Evolutionary conservation across 2,113 vertebrate species (phyloP), one percentile per base, ranked within the genome.

Genomic region (Dinomys branickii): DNA sequence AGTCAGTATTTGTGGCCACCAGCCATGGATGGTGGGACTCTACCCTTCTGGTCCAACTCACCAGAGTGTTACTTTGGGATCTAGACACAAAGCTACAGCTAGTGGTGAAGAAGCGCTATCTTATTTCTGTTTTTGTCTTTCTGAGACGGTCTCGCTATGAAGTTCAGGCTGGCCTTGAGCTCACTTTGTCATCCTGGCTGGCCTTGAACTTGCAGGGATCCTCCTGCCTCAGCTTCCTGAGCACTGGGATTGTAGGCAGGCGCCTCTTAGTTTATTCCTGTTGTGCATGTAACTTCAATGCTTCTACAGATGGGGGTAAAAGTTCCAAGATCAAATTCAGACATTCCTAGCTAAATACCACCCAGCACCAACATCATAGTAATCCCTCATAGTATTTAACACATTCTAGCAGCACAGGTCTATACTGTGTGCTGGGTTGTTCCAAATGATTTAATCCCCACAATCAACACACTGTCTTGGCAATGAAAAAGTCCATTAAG

Each of bases 401-500:
- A 80, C 38, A 56, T 61, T 90, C 69, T 81, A 73, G 13, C 44
- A 61, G n/a, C 75, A 91, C 93, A 24, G 5, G 7, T 59, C 71
- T 88, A 20, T 84, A 16, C 16, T 83, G n/a, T 90, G 47, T 81
- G 16, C 3, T 84, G 87, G 58, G n/a, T 5, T 84, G 38, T 88
- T 82, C 4, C 47, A 84, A 47, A 11, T 88, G n/a, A 81, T 73
- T 94, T 84, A 90, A 71, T 67, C 54, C 10, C 65, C 56, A 38
- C 35, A 81, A 63, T 8, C 86, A 83, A 78, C 3, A 26, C 30
- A 77, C 8, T 94, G 52, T 33, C 54, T 88, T 54, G 88, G 69
- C 65, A 92, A 84, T 84, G 52, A 89, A 85, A 83, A 13, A 52
- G 85, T 85, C 65, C 71, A 75, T 41, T 91, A 78, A 71, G 20